Base-by-base conservation (phyloP, 1,140 invertebrate species). In the Ostrea edulis region DNA sequence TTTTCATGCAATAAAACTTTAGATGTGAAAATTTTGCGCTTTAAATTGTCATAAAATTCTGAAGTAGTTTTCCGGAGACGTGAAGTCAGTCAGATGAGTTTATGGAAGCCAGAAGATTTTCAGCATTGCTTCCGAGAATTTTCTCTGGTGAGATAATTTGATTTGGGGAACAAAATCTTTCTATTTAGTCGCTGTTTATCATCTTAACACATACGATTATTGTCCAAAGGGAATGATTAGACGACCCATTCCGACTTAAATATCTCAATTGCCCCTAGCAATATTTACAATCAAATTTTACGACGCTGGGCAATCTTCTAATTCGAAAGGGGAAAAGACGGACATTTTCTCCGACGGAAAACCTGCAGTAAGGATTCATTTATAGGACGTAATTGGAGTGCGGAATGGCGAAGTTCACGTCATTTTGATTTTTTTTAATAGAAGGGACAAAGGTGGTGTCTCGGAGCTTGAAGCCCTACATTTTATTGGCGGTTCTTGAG, bases 271-370 rank as follows among this genome's bases (percentile, higher is more conserved):
- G 68, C 68, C 68, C 25, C 68, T 77, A 29, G 68, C 68, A 77
- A 77, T 77, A 77, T 77, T 77, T 77, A 77, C 68, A 77, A 77
- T 77, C 68, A 77, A 77, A 77, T 77, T 77, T 62, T 77, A 77
- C 29, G 68, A 77, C 68, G 68, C 29, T 77, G 68, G 25, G 68
- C 68, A 77, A 77, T 77, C 68, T 77, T 77, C 68, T 77, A 77
- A 77, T 29, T 77, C 68, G 68, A 77, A 77, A 77, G 68, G 68
- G 68, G 68, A 77, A 77, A 77, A 77, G 68, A 77, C 25, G 68
- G 68, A 77, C 68, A 77, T 77, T 77, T 77, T 77, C 29, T 25
- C 68, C 25, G 68, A 25, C 25, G 68, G 68, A 35, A 77, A 77
- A 77, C 68, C 8, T 35, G 11, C 25, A 77, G 68, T 77, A 77